phyloP scores from a whole-genome alignment of 2,888 invertebrate genomes.

The Nephrotoma flavescens region DNA sequence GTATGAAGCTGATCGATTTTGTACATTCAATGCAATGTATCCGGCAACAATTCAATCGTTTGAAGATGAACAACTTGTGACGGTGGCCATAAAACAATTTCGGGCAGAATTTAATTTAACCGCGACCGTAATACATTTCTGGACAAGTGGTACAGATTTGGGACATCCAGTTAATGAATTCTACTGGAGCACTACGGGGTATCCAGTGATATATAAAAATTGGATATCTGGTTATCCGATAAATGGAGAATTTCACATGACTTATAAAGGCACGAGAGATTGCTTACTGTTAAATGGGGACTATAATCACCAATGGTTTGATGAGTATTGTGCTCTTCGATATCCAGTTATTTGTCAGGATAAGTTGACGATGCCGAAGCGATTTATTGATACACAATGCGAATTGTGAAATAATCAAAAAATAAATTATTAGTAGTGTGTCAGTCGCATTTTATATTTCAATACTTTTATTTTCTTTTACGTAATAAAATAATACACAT shows the following conservation, averaged over 20 bases:
- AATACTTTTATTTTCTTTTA: too few species aligned
- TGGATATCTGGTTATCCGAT: not conserved
- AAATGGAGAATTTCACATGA: not conserved
- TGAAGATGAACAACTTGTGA: not conserved
- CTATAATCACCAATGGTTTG: not conserved
- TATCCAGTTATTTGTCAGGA: not conserved
- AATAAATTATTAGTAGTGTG: too few species aligned
- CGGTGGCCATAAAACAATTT: not conserved
- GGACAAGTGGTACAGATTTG: not conserved
- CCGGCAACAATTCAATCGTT: not conserved
- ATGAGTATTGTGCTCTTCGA: not conserved
- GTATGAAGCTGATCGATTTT: not conserved
- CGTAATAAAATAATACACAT: too few species aligned
- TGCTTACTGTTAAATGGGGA: not conserved
- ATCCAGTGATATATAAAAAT: not conserved
- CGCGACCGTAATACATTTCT: not conserved
- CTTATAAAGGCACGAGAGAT: too few species aligned
- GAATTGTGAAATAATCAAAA: too few species aligned
- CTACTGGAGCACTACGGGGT: not conserved
- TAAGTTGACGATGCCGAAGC: not conserved
- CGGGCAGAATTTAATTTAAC: not conserved
- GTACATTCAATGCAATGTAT: not conserved
- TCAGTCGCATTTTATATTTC: too few species aligned
- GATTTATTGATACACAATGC: too few species aligned
- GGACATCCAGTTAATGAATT: not conserved